Evolutionary conservation across 2,113 vertebrate genomes (phyloP).

Genomic region (Neotoma lepida): DNA sequence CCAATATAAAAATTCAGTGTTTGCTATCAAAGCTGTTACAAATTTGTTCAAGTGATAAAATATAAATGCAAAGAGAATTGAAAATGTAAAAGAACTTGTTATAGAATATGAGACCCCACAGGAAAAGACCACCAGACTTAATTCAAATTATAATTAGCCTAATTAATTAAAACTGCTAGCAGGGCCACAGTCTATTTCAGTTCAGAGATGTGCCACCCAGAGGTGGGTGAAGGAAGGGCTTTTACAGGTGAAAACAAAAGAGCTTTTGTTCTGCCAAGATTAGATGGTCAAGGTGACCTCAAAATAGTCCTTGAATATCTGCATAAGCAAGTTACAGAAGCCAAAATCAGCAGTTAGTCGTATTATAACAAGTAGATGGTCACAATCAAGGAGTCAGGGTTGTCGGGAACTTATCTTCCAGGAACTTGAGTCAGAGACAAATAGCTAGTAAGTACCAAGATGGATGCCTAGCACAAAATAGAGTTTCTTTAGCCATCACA

Average conservation of each 20-base stretch:
- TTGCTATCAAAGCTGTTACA: neutral
- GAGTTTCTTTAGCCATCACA: neutral
- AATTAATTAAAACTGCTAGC: neutral
- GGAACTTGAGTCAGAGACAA: neutral
- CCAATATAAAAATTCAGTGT: neutral
- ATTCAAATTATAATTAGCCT: neutral
- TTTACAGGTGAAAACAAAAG: neutral
- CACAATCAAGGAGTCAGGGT: neutral
- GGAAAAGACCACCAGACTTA: neutral
- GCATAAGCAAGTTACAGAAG: neutral
- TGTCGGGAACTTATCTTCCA: neutral
- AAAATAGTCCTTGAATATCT: neutral
- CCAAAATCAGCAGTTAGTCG: neutral
- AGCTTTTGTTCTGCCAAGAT: neutral
- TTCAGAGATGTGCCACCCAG: neutral
- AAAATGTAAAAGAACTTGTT: neutral
- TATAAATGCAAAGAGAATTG: neutral
- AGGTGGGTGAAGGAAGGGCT: neutral
- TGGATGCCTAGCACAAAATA: neutral
- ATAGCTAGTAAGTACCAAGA: neutral
- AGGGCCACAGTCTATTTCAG: neutral
- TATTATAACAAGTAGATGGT: neutral
- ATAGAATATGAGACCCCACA: neutral
- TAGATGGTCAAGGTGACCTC: neutral
- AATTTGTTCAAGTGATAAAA: neutral